A percentile compares a stretch with the other conserved stretches of the same genome.
These are phyloP conservation scores for Tetramorium bicarinatum DNA, from an alignment of 2,888 invertebrate genomes.

Conservation along the genomic window DNA sequence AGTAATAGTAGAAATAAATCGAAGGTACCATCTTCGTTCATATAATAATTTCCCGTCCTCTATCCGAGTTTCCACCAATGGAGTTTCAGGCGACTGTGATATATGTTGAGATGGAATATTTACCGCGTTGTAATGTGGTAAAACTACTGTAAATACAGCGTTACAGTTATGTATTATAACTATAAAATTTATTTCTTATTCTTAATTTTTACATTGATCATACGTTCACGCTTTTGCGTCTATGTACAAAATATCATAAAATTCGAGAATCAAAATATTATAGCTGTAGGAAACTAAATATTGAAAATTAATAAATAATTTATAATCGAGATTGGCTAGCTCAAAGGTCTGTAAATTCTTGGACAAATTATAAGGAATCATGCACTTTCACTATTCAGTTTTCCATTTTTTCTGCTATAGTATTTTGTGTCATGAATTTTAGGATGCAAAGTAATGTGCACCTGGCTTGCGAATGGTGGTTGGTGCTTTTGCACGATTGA, in stretches of 20 bases:
- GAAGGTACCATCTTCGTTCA: constrained; percentile 93
- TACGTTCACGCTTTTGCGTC: not conserved
- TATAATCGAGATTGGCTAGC: not conserved
- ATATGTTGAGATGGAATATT: constrained; percentile 82
- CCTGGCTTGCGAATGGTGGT: constrained; percentile 88
- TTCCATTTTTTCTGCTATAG: not conserved
- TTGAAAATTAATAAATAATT: not conserved
- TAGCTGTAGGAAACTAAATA: not conserved
- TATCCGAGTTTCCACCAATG: constrained; percentile 93
- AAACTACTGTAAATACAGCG: constrained; percentile 75
- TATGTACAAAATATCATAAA: not conserved
- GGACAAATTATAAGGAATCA: not conserved
- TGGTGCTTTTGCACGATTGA: constrained; percentile 89
- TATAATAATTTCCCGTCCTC: constrained; percentile 98
- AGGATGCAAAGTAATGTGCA: constrained; percentile 69
- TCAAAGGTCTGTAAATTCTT: not conserved
- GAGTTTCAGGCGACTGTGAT: constrained; percentile 85
- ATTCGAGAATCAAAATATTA: constrained; percentile 7
- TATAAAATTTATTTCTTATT: constrained; percentile 50
- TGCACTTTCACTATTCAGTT: not conserved
- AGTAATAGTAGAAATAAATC: not conserved
- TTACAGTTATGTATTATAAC: constrained; percentile 29
- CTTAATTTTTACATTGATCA: constrained; percentile 16
- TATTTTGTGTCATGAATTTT: constrained; percentile 22
- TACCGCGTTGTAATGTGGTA: constrained; percentile 82